Percentiles rank a stretch among this genome's conserved stretches.
These are phyloP conservation scores for Paramormyrops hopkinsi DNA, from an alignment of 2,797 vertebrate genomes.

Conservation along the genomic window DNA sequence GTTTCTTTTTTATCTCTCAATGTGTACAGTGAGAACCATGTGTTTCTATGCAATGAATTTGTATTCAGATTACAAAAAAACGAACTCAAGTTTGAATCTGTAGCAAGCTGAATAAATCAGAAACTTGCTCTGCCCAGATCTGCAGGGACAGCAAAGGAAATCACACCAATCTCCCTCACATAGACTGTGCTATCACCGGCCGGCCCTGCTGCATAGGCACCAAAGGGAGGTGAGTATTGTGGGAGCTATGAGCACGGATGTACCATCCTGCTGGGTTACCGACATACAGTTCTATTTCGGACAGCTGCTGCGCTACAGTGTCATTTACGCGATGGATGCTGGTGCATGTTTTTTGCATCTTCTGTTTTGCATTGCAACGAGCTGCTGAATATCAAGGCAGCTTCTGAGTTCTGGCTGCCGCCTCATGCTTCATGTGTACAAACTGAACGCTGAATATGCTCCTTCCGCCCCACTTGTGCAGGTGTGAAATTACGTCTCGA, in stretches of 20 bases:
- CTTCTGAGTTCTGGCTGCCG: not conserved
- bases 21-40: not conserved
- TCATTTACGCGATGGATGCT: not conserved
- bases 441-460: not conserved
- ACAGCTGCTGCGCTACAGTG: not conserved
- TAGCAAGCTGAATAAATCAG: not conserved
- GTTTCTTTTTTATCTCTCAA: not conserved
- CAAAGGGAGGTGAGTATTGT: conserved; percentile 80
- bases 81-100: not conserved
- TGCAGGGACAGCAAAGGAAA: conserved; percentile 83
- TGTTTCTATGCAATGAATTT: not conserved
- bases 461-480: conserved; percentile 36
- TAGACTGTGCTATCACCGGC: conserved; percentile 92
- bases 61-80: not conserved
- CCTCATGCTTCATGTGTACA: not conserved
- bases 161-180: conserved; percentile 90
- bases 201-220: conserved; percentile 96
- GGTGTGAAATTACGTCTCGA: conserved; percentile 96
- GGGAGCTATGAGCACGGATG: not conserved
- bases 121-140: conserved; percentile 52
- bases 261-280: not conserved
- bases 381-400: not conserved
- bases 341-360: not conserved
- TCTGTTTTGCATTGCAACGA: not conserved
- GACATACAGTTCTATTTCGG: not conserved